phyloP scores from a whole-genome alignment of 2,888 invertebrate species.

The Brachypalpus laphriformis region DNA sequence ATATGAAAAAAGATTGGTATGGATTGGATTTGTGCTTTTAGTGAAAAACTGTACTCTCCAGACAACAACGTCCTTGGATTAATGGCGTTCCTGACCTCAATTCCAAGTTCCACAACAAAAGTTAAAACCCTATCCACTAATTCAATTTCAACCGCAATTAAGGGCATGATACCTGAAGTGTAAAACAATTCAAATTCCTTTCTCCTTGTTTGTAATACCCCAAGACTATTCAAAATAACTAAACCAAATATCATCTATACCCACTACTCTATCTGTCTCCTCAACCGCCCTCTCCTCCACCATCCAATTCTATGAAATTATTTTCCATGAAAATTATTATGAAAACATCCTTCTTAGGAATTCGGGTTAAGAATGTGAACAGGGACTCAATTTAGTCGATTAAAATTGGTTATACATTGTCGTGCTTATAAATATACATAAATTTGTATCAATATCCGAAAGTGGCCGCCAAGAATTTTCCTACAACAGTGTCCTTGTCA shows the following conservation, averaged over 20 bases:
- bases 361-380: slow-evolving; percentile 51
- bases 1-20: too few species aligned
- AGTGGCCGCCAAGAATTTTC: slow-evolving; percentile 41
- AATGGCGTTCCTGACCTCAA: not conserved
- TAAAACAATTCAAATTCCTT: slow-evolving; percentile 46
- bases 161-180: slow-evolving; percentile 33
- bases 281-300: not conserved
- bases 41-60: too few species aligned
- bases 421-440: slow-evolving; percentile 8
- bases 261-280: not conserved
- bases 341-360: slow-evolving; percentile 38
- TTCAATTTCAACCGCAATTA: slow-evolving; percentile 41
- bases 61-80: not conserved
- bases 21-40: too few species aligned
- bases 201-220: not conserved
- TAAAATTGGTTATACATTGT: slow-evolving; percentile 54
- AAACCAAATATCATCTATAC: not conserved
- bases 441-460: slow-evolving; percentile 35
- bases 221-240: slow-evolving; percentile 9
- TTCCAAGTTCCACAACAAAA: not conserved
- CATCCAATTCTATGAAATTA: not conserved
- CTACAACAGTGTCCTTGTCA: slow-evolving; percentile 24
- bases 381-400: slow-evolving; percentile 64
- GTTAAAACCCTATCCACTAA: slow-evolving; percentile 18
- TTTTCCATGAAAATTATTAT: slow-evolving; percentile 8